Percentiles rank a stretch among this genome's conserved stretches.
Conservation (phyloP, 64 coral and sea anemone genomes). For the Pocillopora verrucosa region DNA sequence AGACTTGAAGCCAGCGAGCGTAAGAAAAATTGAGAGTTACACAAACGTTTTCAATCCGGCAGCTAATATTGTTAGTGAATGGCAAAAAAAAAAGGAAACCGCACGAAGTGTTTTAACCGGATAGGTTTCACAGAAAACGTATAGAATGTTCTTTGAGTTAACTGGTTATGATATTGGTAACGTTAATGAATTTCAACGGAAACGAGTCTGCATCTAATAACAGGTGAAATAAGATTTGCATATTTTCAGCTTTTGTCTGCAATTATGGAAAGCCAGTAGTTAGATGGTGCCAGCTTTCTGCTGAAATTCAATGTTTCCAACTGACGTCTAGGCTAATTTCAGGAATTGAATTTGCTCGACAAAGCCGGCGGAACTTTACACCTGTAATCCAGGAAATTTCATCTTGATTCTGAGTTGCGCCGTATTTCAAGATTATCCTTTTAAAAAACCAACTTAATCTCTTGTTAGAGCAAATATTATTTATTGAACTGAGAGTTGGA, state of each 20-base stretch:
- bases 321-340: no score
- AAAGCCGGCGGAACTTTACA: no score
- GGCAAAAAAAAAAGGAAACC: background rate
- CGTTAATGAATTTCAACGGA: slow-evolving; percentile 2
- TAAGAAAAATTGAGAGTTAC: background rate
- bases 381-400: no score
- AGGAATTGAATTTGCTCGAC: no score
- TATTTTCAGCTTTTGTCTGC: background rate
- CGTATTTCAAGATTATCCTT: no score
- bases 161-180: background rate
- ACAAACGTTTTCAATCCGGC: background rate
- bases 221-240: background rate
- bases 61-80: background rate
- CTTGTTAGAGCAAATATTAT: no score
- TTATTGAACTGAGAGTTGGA: no score
- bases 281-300: background rate
- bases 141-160: background rate
- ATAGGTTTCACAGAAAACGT: background rate
- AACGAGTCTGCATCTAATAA: background rate
- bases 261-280: background rate
- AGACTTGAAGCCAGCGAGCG: background rate
- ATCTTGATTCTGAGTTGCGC: no score
- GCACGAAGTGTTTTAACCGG: background rate
- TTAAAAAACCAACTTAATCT: no score
- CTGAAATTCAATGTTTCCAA: background rate